Evolutionary conservation across 2,888 invertebrate species (phyloP), one percentile per base, ranked within the genome.

Genomic region (Eristalis arbustorum): DNA sequence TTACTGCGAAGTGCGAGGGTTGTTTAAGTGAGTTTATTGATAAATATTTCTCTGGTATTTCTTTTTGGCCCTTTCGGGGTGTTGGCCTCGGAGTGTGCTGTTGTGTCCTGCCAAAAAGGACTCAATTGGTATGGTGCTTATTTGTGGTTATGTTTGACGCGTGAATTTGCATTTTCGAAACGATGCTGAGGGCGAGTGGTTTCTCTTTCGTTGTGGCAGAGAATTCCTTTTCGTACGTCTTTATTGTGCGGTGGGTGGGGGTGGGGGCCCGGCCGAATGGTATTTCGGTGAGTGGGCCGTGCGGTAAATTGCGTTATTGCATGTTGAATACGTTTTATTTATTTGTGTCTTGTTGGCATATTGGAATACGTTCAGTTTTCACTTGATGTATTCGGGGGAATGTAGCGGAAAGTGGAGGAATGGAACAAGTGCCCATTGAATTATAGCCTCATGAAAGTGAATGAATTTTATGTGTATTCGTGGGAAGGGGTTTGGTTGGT

Each of bases 161-260:
- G 74, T 71, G 69, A 84, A 84, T 84, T 84, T 84, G 69, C 74
- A 79, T 79, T 83, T 63, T 59, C 14, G 31, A 28, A 34, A 82
- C 64, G 59, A 63, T 42, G 37, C 11, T 14, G 5, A 13, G 63
- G 34, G 10, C 49, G 37, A 25, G n/a, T 31, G 25, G n/a, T 11
- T 28, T 64, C 62, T 64, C 62, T 11, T 28, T 64, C 62, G 25
- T 28, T 23, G 59, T 42, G 13, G 23, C n/a, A 13, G 23, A 23
- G 37, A 23, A 31, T 49, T 49, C 49, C 49, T 18, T n/a, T 49
- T 49, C 42, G 10, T 49, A 56, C 22, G 56, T 10, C n/a, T 69
- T 61, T 40, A 42, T 78, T 40, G 66, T 74, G 73, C 49, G 61
- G 78, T 18, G 37, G 10, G 42, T 37, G 8, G 18, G 31, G 63